Conservation (phyloP, 2,888 invertebrate genomes). For the Dolichopus griseipennis region DNA sequence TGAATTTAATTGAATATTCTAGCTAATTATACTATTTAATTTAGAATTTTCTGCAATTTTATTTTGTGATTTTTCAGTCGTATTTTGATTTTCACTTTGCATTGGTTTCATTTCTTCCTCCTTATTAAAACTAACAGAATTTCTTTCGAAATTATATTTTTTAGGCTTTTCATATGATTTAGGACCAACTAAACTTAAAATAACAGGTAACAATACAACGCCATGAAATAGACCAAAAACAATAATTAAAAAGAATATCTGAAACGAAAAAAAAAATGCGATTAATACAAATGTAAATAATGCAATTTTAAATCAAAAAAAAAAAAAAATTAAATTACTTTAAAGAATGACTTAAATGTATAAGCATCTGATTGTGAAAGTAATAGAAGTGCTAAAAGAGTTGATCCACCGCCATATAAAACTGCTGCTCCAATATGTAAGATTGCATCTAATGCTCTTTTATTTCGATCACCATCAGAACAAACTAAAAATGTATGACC, state of each 20-base stretch:
- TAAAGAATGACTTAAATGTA: slow-evolving; percentile 66
- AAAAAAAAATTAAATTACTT: slow-evolving; percentile 39
- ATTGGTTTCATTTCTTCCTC: not conserved
- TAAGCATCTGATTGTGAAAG: slow-evolving; percentile 64
- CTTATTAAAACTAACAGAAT: not conserved
- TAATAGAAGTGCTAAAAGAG: slow-evolving; percentile 61
- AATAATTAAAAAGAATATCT: slow-evolving; percentile 70
- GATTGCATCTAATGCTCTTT: slow-evolving; percentile 56
- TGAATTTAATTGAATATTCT: not conserved
- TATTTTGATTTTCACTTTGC: not conserved
- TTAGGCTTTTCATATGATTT: slow-evolving; percentile 39
- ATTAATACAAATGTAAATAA: not conserved
- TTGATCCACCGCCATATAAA: slow-evolving; percentile 67
- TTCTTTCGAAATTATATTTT: not conserved
- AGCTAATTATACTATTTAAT: not conserved
- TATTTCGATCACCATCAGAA: slow-evolving; percentile 46
- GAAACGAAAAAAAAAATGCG: slow-evolving; percentile 34
- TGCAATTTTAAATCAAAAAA: not conserved
- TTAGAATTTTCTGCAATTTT: not conserved
- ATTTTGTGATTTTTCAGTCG: not conserved
- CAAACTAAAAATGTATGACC: slow-evolving; percentile 69
- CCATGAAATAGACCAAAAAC: slow-evolving; percentile 72
- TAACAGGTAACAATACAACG: slow-evolving; percentile 62
- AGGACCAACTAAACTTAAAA: slow-evolving; percentile 66
- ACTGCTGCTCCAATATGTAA: slow-evolving; percentile 68